Percentiles rank a stretch among this genome's conserved stretches.
phyloP scores from a whole-genome alignment of 2,797 vertebrate genomes.

The Phylloscopus collybita region DNA sequence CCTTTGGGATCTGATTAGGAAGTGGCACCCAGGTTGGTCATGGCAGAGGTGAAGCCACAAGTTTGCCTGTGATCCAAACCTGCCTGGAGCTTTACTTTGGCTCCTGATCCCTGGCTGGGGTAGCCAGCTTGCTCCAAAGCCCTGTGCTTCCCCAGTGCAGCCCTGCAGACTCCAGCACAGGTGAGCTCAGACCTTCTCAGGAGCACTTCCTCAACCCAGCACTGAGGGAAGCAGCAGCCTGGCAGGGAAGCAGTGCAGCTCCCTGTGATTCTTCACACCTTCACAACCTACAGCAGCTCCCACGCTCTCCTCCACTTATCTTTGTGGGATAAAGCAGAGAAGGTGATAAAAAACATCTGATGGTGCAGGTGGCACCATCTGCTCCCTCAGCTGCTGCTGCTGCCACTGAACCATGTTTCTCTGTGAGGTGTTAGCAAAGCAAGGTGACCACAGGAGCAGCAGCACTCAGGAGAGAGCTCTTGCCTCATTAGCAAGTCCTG shows the following conservation, averaged over 20 bases:
- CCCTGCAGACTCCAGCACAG: not conserved
- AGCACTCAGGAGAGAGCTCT: not conserved
- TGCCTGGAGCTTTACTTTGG: not conserved
- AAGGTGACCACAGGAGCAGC: not conserved
- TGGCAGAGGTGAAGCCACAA: not conserved
- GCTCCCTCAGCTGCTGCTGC: constrained; percentile 62
- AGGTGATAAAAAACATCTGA: constrained; percentile 70
- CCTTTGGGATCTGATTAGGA: not conserved
- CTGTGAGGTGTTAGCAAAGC: not conserved
- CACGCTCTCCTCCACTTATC: constrained; percentile 22
- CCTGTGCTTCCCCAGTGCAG: not conserved
- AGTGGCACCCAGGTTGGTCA: not conserved
- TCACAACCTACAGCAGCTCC: constrained; percentile 53
- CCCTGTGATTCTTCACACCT: constrained; percentile 70
- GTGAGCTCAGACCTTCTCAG: not conserved
- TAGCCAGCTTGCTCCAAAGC: not conserved
- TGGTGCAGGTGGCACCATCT: constrained; percentile 69
- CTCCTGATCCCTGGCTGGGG: not conserved
- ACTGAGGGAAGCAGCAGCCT: constrained; percentile 3
- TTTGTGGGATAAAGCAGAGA: constrained; percentile 39
- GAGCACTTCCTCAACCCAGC: not conserved
- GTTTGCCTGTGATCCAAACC: not conserved
- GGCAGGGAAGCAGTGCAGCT: not conserved
- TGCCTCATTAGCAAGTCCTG: not conserved
- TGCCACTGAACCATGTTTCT: not conserved